These are phyloP conservation scores for Saxicola maurus DNA, from an alignment of 2,797 vertebrate genomes.

Conservation along the genomic window DNA sequence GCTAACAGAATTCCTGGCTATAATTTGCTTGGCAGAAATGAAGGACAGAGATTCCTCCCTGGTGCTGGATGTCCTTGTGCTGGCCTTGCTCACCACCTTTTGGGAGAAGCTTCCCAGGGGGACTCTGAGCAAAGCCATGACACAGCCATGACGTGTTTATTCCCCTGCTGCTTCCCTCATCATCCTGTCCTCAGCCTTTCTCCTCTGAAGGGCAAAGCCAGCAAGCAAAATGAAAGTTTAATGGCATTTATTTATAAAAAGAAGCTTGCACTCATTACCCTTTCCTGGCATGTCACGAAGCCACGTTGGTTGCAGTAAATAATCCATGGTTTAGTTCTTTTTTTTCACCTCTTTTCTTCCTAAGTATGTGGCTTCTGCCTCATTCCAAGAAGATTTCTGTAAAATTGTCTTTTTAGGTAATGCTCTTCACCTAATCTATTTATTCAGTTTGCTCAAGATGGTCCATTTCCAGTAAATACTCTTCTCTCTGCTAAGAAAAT, in stretches of 20 bases:
- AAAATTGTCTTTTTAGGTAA: not conserved
- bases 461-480: not conserved
- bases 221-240: not conserved
- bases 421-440: not conserved
- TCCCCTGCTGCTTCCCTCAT: not conserved
- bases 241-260: not conserved
- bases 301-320: not conserved
- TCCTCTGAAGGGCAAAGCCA: not conserved
- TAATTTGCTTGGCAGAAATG: not conserved
- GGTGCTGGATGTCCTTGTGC: not conserved
- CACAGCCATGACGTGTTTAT: fast-evolving
- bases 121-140: not conserved
- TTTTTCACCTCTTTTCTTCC: not conserved
- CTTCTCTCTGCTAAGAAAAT: not conserved
- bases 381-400: not conserved
- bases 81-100: not conserved
- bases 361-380: not conserved
- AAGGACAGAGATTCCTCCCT: not conserved
- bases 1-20: not conserved
- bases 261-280: not conserved
- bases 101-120: not conserved
- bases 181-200: not conserved
- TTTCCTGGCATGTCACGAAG: fast-evolving
- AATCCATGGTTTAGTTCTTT: not conserved
- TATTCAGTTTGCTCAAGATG: not conserved